phyloP scores from a whole-genome alignment of 2,888 invertebrate species.

The Coremacera marginata region DNA sequence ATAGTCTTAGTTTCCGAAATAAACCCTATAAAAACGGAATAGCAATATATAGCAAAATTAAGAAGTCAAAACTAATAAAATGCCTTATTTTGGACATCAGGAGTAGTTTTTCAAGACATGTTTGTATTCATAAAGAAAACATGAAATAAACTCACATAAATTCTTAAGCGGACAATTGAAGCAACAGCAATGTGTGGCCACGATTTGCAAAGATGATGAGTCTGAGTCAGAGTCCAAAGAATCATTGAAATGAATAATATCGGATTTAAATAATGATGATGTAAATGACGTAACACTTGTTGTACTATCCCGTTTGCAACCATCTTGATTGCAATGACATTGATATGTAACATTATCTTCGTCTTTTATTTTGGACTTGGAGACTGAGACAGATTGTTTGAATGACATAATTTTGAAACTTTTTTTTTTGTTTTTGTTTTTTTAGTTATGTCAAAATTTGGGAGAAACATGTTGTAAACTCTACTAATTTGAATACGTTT shows the following conservation, averaged over 20 bases:
- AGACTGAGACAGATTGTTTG: background rate
- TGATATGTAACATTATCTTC: conserved; percentile 45
- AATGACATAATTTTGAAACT: conserved; percentile 13
- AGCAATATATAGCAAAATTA: no score
- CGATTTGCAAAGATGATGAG: conserved; percentile 42
- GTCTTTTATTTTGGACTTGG: background rate
- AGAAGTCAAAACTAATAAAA: no score
- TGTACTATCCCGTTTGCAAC: background rate
- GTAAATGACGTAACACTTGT: no score
- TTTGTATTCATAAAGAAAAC: no score
- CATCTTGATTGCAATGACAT: conserved; percentile 49
- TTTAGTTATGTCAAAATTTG: no score
- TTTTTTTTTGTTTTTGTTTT: background rate
- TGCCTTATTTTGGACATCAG: no score
- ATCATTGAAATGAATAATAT: conserved; percentile 19
- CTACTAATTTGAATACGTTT: no score
- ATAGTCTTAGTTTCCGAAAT: no score
- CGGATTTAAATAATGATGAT: background rate
- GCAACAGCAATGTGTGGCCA: conserved; percentile 58
- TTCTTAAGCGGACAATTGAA: conserved; percentile 63
- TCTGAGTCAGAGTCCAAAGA: background rate
- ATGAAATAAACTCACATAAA: conserved; percentile 59
- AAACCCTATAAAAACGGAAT: no score
- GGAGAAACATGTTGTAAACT: no score
- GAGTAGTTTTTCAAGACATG: no score